These are phyloP conservation scores for Oreochromis mossambicus DNA, from an alignment of 2,797 vertebrate species.

Conservation along the genomic window DNA sequence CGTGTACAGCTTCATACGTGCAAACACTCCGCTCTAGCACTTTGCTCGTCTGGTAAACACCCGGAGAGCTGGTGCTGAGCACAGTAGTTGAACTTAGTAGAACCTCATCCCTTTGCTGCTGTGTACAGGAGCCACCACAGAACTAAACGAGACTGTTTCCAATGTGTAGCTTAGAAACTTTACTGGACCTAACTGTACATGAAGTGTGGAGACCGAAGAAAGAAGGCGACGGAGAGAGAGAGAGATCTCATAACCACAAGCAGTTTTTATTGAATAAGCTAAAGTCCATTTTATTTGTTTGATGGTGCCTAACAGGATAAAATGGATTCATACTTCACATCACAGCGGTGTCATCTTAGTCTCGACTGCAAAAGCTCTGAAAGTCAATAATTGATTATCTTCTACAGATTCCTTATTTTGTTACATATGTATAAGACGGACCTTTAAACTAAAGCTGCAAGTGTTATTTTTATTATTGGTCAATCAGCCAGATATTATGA, in stretches of 20 bases:
- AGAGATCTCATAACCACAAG: neutral
- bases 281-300: slow-evolving; percentile 19
- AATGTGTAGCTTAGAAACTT: slow-evolving; percentile 8
- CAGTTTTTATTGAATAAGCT: slow-evolving; percentile 48
- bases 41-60: slow-evolving; percentile 3
- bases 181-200: neutral
- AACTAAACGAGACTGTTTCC: neutral
- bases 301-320: slow-evolving; percentile 45
- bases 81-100: slow-evolving; percentile 1
- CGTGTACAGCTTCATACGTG: slow-evolving; percentile 2
- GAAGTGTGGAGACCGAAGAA: neutral
- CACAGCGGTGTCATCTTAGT: neutral
- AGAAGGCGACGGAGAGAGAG: neutral
- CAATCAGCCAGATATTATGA: neutral
- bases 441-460: neutral
- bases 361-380: neutral
- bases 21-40: neutral
- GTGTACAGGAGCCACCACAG: slow-evolving; percentile 16
- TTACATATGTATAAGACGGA: neutral
- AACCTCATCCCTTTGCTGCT: slow-evolving; percentile 36
- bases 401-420: slow-evolving; percentile 7
- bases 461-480: neutral
- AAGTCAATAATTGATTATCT: neutral
- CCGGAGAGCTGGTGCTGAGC: neutral
- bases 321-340: slow-evolving; percentile 11